Evolutionary conservation across 30 jellyfish, hydroid and myxozoan species (phyloP).

Genomic region (Pelagia noctiluca): DNA sequence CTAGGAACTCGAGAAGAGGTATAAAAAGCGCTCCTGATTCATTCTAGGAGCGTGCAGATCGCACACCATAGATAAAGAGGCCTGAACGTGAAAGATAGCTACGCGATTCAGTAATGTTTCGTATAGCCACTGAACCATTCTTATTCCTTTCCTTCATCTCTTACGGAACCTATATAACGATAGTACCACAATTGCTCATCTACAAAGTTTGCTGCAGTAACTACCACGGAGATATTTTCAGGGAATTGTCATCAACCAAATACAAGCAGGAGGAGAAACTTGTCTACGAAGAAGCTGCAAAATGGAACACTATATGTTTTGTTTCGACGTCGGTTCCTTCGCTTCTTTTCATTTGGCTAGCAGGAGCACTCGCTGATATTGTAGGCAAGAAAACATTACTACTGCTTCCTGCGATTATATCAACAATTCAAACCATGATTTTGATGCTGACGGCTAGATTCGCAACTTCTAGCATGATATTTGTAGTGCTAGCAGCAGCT

Average conservation of each 20-base stretch:
- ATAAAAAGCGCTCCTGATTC: too few species aligned
- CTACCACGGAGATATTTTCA: too few species aligned
- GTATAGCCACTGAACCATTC: too few species aligned
- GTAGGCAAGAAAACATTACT: constrained; percentile 27
- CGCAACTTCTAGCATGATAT: constrained; percentile 7
- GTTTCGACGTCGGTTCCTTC: constrained; percentile 45
- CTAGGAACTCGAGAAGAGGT: too few species aligned
- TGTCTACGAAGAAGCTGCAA: constrained; percentile 53
- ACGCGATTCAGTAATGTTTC: too few species aligned
- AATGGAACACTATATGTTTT: constrained; percentile 45
- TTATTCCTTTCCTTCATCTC: too few species aligned
- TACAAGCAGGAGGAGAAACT: constrained; percentile 22
- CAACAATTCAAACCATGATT: constrained; percentile 40
- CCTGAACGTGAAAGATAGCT: too few species aligned
- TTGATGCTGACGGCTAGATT: constrained; percentile 26
- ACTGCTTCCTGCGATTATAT: constrained; percentile 13
- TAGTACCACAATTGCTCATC: too few species aligned
- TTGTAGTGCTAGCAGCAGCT: constrained; percentile 45
- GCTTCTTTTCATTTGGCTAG: constrained; percentile 33
- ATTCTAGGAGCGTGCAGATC: too few species aligned
- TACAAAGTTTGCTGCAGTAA: too few species aligned
- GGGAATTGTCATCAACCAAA: not conserved
- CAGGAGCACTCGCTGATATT: constrained; percentile 57
- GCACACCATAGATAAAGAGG: too few species aligned
- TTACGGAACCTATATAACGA: too few species aligned